These are phyloP conservation scores for Ramphastos sulfuratus DNA, from an alignment of 2,113 vertebrate genomes.

Conservation along the genomic window DNA sequence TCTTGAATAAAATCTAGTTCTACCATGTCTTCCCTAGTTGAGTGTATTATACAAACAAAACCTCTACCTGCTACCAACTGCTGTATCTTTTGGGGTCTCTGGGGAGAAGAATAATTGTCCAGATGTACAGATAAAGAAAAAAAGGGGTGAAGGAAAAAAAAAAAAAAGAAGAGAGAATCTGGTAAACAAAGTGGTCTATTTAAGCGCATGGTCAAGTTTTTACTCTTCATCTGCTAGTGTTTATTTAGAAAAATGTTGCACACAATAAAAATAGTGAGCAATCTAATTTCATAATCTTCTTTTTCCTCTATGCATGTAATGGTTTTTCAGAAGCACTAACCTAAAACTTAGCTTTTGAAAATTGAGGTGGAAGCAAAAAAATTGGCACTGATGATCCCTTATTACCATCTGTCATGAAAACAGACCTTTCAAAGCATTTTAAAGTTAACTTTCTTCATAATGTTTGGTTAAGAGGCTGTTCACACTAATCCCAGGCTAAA, in stretches of 20 bases:
- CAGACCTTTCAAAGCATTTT: constrained; percentile 68
- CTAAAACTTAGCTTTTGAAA: constrained; percentile 43
- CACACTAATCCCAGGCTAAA: constrained; percentile 54
- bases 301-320: not conserved
- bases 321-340: constrained; percentile 24
- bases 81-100: not conserved
- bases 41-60: constrained; percentile 39
- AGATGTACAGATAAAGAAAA: not conserved
- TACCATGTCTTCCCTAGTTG: constrained; percentile 55
- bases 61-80: not conserved
- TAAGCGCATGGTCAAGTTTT: not conserved
- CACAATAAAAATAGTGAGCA: not conserved
- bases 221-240: not conserved
- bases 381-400: constrained; percentile 62
- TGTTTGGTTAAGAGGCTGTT: constrained; percentile 67
- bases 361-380: constrained; percentile 56
- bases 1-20: constrained; percentile 70
- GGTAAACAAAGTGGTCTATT: not conserved
- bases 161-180: not conserved
- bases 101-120: not conserved
- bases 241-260: not conserved
- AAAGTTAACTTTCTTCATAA: constrained; percentile 67
- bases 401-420: constrained; percentile 67
- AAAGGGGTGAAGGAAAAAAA: no score
- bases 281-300: not conserved